These are phyloP conservation scores for Uropsilus gracilis DNA, from an alignment of 2,113 vertebrate genomes.

Conservation along the genomic window DNA sequence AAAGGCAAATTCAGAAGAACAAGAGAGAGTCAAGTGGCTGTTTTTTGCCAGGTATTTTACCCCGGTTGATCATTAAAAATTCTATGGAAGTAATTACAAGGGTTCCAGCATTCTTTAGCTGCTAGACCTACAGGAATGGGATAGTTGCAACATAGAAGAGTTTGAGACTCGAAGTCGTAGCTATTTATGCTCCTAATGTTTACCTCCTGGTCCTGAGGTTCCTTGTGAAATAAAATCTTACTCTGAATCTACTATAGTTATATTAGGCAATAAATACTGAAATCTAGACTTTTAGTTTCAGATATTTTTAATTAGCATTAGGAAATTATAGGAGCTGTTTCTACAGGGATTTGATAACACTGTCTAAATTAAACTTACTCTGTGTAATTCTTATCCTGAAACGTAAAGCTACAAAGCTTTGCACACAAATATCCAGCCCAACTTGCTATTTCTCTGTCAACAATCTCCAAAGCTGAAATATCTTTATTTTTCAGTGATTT, in stretches of 20 bases:
- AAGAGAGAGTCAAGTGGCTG: too few species aligned
- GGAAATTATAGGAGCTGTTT: neutral
- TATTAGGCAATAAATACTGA: neutral
- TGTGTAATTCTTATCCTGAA: neutral
- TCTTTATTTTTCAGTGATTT: neutral
- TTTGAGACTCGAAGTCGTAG: too few species aligned
- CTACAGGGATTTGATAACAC: neutral
- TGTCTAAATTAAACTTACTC: neutral
- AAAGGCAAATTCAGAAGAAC: too few species aligned
- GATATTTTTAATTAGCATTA: neutral
- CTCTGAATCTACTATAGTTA: neutral
- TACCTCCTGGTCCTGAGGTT: neutral
- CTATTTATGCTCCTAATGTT: neutral
- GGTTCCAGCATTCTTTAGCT: too few species aligned
- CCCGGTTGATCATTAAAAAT: too few species aligned
- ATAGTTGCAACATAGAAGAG: too few species aligned
- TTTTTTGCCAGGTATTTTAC: too few species aligned
- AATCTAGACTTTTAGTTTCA: neutral
- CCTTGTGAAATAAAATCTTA: neutral
- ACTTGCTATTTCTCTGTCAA: neutral
- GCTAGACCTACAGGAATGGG: too few species aligned
- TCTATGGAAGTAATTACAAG: too few species aligned
- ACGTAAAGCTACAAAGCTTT: neutral
- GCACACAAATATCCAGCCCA: neutral
- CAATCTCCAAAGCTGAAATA: too few species aligned